These are phyloP conservation scores for Agapostemon virescens DNA, from an alignment of 2,888 invertebrate genomes.

Conservation along the genomic window DNA sequence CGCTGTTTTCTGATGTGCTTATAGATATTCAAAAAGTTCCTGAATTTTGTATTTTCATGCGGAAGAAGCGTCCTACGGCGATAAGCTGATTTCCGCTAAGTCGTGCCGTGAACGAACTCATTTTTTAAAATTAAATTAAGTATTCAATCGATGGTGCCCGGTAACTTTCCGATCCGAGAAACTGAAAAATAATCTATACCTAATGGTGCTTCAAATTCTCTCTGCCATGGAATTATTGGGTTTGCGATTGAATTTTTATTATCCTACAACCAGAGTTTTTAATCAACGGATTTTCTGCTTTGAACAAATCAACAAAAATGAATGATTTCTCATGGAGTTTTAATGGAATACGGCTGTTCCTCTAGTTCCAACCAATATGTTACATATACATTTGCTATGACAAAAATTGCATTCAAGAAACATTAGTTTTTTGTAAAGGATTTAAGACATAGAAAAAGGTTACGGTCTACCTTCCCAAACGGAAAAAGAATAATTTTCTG, in stretches of 20 bases:
- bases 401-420: neutral
- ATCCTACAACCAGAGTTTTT: neutral
- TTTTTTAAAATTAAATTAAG: constrained; percentile 16
- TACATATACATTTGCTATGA: too few species aligned
- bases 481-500: too few species aligned
- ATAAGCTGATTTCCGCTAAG: neutral
- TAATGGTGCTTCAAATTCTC: neutral
- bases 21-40: neutral
- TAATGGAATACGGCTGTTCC: neutral
- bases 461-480: too few species aligned
- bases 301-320: neutral
- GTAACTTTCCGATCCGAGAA: neutral
- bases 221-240: neutral
- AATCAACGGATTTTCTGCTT: neutral
- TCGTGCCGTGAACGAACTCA: neutral
- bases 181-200: neutral
- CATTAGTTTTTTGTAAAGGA: neutral
- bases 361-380: too few species aligned
- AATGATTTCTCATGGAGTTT: neutral
- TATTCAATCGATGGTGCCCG: neutral
- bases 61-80: neutral
- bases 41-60: neutral
- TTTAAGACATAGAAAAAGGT: too few species aligned
- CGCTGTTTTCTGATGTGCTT: neutral
- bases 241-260: neutral